These are phyloP conservation scores for Drosophila meridiana DNA, from an alignment of 2,888 invertebrate species.

Conservation along the genomic window DNA sequence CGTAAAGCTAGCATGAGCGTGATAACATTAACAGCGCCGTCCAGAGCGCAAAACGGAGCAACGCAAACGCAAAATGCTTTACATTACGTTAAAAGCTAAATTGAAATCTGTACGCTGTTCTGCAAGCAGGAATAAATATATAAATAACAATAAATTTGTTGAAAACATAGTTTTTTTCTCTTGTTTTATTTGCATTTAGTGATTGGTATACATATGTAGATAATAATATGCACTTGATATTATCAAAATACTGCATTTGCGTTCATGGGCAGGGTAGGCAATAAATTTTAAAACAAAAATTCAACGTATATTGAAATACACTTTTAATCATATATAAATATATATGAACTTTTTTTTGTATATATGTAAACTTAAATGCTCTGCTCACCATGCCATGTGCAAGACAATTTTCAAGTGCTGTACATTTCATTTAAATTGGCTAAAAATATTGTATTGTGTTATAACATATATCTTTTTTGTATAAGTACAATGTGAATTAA, in stretches of 20 bases:
- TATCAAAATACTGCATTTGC: conserved; percentile 48
- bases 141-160: conserved; percentile 1
- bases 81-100: neutral
- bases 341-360: conserved; percentile 1
- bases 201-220: conserved; percentile 48
- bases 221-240: conserved; percentile 49
- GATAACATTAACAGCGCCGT: conserved; percentile 19
- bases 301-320: conserved; percentile 14
- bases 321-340: conserved; percentile 13
- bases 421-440: conserved; percentile 54
- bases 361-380: conserved; percentile 41
- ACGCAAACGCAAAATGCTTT: conserved; percentile 22
- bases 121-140: neutral
- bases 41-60: conserved; percentile 32
- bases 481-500: conserved; percentile 44
- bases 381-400: conserved; percentile 32
- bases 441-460: conserved; percentile 41
- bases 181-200: conserved; percentile 46
- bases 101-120: conserved; percentile 12
- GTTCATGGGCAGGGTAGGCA: conserved; percentile 26
- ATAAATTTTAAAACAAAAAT: conserved; percentile 4
- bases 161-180: conserved; percentile 9
- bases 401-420: conserved; percentile 45
- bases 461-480: neutral
- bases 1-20: conserved; percentile 20